Evolutionary conservation across 2,888 invertebrate species (phyloP).

Genomic region (Macrophya alboannulata): DNA sequence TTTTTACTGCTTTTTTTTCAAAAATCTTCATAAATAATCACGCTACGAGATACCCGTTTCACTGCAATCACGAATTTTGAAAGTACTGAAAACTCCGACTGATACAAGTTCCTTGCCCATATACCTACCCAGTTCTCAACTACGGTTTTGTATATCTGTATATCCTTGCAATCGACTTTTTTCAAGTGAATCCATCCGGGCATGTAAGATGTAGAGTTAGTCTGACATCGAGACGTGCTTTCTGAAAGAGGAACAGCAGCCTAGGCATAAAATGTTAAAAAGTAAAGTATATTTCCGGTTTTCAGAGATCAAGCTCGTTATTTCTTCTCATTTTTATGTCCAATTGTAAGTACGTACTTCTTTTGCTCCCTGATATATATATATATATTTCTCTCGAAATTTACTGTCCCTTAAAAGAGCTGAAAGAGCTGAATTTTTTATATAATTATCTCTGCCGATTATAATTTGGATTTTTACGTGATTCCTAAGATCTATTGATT

Average conservation of each 20-base stretch:
- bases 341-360: neutral
- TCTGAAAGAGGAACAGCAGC: neutral
- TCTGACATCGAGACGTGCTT: conserved; percentile 5
- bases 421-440: neutral
- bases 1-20: neutral
- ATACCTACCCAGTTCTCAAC: neutral
- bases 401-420: neutral
- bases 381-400: neutral
- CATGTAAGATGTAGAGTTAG: conserved; percentile 1
- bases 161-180: conserved; percentile 16
- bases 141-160: neutral
- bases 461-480: neutral
- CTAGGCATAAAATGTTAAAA: neutral
- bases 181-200: neutral
- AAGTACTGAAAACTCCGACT: neutral
- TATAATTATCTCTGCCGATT: neutral
- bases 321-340: neutral
- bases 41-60: neutral
- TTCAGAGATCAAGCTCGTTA: neutral
- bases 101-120: neutral
- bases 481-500: neutral
- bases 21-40: neutral
- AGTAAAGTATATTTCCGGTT: neutral
- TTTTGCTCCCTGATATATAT: neutral
- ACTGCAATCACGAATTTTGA: neutral